Evolutionary conservation across 2,888 invertebrate genomes (phyloP).

Genomic region (Xestia c-nigrum): DNA sequence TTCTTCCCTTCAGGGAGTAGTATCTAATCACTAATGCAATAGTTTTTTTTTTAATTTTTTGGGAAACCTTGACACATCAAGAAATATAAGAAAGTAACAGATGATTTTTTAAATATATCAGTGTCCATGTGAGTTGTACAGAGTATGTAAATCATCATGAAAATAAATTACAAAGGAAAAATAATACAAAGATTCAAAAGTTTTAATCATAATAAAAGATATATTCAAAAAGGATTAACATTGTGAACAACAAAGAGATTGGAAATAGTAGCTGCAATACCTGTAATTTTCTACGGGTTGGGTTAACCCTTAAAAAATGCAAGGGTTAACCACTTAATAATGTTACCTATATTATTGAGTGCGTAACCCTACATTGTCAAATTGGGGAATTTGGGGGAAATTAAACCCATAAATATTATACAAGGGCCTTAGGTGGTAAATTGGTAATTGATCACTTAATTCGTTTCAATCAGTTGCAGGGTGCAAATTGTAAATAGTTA

Average conservation of each 20-base stretch:
- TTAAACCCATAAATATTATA: background rate
- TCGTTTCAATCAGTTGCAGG: background rate
- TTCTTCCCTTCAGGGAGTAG: no score
- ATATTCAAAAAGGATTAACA: background rate
- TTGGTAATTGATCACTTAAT: slow-evolving; percentile 1
- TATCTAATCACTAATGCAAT: background rate
- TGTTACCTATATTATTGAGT: background rate
- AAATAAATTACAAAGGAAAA: background rate
- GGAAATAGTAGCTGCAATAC: slow-evolving; percentile 4
- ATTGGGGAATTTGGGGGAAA: slow-evolving; percentile 9
- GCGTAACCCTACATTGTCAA: background rate
- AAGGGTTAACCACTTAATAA: no score
- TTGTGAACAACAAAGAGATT: background rate
- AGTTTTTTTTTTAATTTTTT: background rate
- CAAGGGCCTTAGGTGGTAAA: background rate
- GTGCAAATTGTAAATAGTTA: background rate
- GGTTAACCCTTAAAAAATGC: no score
- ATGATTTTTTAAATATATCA: background rate
- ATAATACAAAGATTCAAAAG: background rate
- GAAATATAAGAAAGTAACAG: background rate
- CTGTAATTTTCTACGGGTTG: background rate
- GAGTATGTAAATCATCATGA: background rate
- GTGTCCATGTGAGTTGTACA: background rate
- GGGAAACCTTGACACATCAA: background rate
- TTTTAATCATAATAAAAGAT: background rate